Evolutionary conservation across 2,113 vertebrate genomes (phyloP).

Genomic region (Prunella himalayana): DNA sequence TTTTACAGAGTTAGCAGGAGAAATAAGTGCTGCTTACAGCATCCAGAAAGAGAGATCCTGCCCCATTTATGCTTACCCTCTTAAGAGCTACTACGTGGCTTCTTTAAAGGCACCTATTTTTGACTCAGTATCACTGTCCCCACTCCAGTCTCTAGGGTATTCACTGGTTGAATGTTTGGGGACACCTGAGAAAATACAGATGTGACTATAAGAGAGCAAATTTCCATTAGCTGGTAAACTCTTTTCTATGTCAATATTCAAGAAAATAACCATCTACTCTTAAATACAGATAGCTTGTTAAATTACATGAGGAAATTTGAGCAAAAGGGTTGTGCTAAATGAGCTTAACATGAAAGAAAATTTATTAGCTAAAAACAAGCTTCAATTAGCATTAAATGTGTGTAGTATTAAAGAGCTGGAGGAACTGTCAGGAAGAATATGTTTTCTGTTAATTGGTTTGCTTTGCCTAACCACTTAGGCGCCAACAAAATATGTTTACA

Average conservation of each 20-base stretch:
- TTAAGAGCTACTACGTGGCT: not conserved
- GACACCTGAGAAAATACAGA: not conserved
- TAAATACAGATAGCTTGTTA: slow-evolving; percentile 46
- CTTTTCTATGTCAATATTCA: not conserved
- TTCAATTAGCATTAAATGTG: not conserved
- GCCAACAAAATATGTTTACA: not conserved
- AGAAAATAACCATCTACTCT: not conserved
- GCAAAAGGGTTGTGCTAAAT: slow-evolving; percentile 23
- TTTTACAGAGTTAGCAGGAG: not conserved
- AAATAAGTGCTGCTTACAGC: not conserved
- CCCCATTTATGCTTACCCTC: not conserved
- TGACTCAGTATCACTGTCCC: not conserved
- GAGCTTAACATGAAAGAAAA: not conserved
- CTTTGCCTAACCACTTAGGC: not conserved
- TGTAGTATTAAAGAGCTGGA: not conserved
- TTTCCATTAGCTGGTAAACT: not conserved
- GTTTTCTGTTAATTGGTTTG: not conserved
- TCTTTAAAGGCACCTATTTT: not conserved
- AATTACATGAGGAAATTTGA: slow-evolving; percentile 60
- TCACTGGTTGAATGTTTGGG: not conserved
- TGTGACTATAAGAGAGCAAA: not conserved
- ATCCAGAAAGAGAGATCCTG: not conserved
- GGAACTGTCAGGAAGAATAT: not conserved
- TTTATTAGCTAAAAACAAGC: not conserved
- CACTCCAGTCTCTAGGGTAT: not conserved